Evolutionary conservation across 2,797 vertebrate genomes (phyloP).

Genomic region (Mormyrus proboscirostris): DNA sequence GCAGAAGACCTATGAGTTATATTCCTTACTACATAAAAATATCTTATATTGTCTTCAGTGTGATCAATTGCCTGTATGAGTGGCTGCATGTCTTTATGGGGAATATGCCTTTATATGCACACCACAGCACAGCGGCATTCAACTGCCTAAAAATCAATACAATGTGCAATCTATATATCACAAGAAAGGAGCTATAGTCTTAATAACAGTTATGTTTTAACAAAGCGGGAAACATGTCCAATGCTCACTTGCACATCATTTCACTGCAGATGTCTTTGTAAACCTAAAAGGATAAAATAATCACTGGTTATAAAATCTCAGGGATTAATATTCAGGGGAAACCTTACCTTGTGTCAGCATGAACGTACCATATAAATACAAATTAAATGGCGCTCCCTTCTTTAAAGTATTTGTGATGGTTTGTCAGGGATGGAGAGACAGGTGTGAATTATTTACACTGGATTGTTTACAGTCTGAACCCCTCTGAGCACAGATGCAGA

Average conservation of each 20-base stretch:
- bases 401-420: neutral
- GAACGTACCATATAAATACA: neutral
- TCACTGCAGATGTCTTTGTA: neutral
- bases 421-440: neutral
- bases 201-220: slow-evolving; percentile 1
- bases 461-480: neutral
- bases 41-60: neutral
- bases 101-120: neutral
- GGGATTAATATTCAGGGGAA: neutral
- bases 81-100: neutral
- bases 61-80: neutral
- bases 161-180: neutral
- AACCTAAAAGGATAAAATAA: neutral
- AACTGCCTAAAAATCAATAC: neutral
- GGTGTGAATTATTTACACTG: slow-evolving; percentile 13
- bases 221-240: neutral
- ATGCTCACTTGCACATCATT: neutral
- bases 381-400: neutral
- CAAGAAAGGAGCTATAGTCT: neutral
- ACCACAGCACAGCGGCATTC: neutral
- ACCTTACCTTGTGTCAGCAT: neutral
- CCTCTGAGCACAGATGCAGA: neutral
- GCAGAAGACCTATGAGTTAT: neutral
- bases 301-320: neutral
- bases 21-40: neutral